Conservation (phyloP, 2,888 invertebrate species). For the Ceriagrion tenellum region DNA sequence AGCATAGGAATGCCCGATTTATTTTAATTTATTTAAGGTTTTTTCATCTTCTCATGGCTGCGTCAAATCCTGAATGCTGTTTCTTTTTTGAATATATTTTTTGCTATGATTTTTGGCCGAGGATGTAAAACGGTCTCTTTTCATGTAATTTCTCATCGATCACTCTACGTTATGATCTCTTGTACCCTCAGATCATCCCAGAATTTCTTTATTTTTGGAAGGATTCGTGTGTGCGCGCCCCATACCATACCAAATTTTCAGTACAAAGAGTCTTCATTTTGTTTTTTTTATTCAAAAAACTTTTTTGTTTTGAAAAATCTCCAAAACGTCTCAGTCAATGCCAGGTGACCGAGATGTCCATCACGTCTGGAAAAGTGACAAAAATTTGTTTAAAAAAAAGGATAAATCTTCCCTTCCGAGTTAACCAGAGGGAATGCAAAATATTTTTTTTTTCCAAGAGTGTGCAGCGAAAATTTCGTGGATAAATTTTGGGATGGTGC, state of each 20-base stretch:
- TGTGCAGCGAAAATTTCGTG: constrained; percentile 41
- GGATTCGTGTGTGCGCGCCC: constrained; percentile 15
- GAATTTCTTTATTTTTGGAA: constrained; percentile 47
- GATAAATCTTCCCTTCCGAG: not conserved
- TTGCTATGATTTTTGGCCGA: constrained; percentile 57
- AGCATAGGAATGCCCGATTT: constrained; percentile 68
- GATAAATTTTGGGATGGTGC: constrained; percentile 68
- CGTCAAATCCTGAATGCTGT: constrained; percentile 63
- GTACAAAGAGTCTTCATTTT: not conserved
- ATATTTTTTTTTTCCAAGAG: not conserved
- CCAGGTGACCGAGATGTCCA: constrained; percentile 44
- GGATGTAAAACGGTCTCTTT: constrained; percentile 33
- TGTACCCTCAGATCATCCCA: constrained; percentile 58
- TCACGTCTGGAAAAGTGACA: not conserved
- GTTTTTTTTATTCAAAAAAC: not conserved
- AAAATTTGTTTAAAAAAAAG: not conserved
- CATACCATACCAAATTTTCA: constrained; percentile 13
- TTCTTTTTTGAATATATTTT: constrained; percentile 60
- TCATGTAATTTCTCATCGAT: constrained; percentile 55
- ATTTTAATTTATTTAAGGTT: constrained; percentile 66
- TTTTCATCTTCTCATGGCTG: constrained; percentile 58
- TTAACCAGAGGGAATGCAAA: not conserved
- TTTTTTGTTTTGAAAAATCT: not conserved
- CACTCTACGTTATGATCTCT: constrained; percentile 34
- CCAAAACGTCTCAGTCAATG: constrained; percentile 11